Conservation (phyloP, 1,140 invertebrate species). For the Drosophila triauraria region DNA sequence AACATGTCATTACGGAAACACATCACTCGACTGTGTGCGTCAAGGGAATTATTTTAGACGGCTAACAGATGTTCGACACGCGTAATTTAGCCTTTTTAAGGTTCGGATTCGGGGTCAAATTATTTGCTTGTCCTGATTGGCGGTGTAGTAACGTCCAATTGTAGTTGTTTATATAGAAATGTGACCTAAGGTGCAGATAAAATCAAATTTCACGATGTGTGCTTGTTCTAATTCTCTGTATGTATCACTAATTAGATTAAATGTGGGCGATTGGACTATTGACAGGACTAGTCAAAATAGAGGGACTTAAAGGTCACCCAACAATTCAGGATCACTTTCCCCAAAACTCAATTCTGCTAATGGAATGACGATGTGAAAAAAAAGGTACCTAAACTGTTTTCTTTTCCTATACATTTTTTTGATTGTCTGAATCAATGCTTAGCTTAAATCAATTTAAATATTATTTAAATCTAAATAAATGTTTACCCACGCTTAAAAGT, state of each 20-base stretch:
- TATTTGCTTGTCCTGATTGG: constrained; percentile 6
- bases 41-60: constrained; percentile 26
- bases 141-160: constrained; percentile 8
- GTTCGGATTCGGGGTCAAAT: constrained; percentile 1
- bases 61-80: constrained; percentile 30
- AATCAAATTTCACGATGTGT: constrained; percentile 2
- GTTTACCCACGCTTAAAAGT: too few relatives aligned
- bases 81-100: constrained; percentile 6
- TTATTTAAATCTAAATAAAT: too few relatives aligned
- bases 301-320: background rate
- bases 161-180: constrained; percentile 1
- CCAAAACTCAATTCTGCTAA: background rate
- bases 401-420: too few relatives aligned
- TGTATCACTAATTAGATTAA: constrained; percentile 4
- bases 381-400: too few relatives aligned
- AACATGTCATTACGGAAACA: constrained; percentile 14
- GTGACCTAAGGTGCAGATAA: background rate
- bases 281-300: background rate
- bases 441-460: too few relatives aligned
- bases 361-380: background rate
- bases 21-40: constrained; percentile 7
- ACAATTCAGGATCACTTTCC: background rate
- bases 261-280: background rate
- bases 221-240: background rate
- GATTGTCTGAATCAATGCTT: too few relatives aligned